A percentile compares a stretch with the other conserved stretches of the same genome.
phyloP scores from a whole-genome alignment of 2,888 invertebrate species.

The Ptilodon capucinus region DNA sequence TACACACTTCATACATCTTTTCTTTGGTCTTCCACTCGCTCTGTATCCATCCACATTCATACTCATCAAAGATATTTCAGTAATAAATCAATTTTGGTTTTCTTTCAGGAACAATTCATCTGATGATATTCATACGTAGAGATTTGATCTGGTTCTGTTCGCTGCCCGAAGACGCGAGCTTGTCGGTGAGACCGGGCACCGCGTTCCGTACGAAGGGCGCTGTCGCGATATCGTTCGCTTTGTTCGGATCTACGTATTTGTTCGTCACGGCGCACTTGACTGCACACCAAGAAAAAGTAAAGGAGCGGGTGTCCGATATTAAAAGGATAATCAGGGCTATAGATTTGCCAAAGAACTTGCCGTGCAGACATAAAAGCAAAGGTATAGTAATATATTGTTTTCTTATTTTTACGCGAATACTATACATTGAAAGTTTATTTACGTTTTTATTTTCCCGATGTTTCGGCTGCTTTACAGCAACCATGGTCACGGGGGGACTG shows the following conservation, averaged over 20 bases:
- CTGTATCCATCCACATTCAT: too few relatives aligned
- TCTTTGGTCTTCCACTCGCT: too few relatives aligned
- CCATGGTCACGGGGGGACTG: too few relatives aligned
- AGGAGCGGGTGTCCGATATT: constrained; percentile 92
- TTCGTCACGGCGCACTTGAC: constrained; percentile 98
- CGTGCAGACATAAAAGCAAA: constrained; percentile 88
- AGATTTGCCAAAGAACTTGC: constrained; percentile 91
- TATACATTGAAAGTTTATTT: too few relatives aligned
- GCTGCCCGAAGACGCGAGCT: constrained; percentile 92
- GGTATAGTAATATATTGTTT: constrained; percentile 57
- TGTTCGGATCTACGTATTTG: constrained; percentile 97
- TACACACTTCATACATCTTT: too few relatives aligned
- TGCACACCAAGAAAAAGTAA: constrained; percentile 94
- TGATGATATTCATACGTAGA: constrained; percentile 93
- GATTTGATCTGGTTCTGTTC: constrained; percentile 99
- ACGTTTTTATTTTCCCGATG: constrained; percentile 10
- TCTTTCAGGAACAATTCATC: constrained; percentile 89
- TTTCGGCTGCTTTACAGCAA: constrained; percentile 5
- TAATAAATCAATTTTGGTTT: too few relatives aligned
- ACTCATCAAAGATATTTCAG: too few relatives aligned
- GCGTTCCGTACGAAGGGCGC: constrained; percentile 97
- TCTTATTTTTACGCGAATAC: neutral
- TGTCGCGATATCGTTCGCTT: constrained; percentile 94
- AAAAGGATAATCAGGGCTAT: constrained; percentile 91
- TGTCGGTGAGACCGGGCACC: constrained; percentile 94